These are phyloP conservation scores for Aepyceros melampus DNA, from an alignment of 2,113 vertebrate species.

Conservation along the genomic window DNA sequence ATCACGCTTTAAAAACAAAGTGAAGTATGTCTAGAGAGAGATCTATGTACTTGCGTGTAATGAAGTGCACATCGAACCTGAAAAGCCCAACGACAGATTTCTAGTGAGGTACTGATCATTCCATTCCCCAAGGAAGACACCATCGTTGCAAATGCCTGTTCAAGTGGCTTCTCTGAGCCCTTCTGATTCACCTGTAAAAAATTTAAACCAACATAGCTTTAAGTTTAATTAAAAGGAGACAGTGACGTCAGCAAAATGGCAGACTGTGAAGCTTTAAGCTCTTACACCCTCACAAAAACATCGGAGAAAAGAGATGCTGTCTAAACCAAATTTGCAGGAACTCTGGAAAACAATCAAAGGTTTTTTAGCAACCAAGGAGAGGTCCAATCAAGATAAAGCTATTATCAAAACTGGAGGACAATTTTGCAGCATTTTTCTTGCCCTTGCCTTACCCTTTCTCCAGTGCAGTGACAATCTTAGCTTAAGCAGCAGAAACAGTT, in stretches of 20 bases:
- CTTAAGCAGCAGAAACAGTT: background rate
- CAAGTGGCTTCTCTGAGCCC: conserved; percentile 94
- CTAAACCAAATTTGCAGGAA: background rate
- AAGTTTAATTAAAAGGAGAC: conserved; percentile 8
- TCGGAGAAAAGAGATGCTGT: background rate
- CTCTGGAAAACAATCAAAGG: background rate
- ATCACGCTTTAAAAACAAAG: background rate
- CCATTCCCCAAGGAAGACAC: conserved; percentile 88
- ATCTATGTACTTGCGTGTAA: background rate
- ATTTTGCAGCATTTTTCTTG: background rate
- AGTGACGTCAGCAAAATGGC: background rate
- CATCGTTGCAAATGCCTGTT: conserved; percentile 91
- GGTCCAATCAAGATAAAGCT: background rate
- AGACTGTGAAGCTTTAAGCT: background rate
- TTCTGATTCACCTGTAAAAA: conserved; percentile 93
- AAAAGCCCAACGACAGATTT: background rate
- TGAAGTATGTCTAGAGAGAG: background rate
- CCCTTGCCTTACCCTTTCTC: background rate
- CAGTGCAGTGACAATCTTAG: background rate
- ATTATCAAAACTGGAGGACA: background rate
- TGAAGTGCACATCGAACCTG: background rate
- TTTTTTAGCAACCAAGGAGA: background rate
- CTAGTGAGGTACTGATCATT: conserved; percentile 88
- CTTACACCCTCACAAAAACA: background rate
- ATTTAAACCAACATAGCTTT: background rate